Percentiles rank a stretch among this genome's conserved stretches.
Evolutionary conservation across 2,113 vertebrate genomes (phyloP).

Genomic region (Syrmaticus mikado): DNA sequence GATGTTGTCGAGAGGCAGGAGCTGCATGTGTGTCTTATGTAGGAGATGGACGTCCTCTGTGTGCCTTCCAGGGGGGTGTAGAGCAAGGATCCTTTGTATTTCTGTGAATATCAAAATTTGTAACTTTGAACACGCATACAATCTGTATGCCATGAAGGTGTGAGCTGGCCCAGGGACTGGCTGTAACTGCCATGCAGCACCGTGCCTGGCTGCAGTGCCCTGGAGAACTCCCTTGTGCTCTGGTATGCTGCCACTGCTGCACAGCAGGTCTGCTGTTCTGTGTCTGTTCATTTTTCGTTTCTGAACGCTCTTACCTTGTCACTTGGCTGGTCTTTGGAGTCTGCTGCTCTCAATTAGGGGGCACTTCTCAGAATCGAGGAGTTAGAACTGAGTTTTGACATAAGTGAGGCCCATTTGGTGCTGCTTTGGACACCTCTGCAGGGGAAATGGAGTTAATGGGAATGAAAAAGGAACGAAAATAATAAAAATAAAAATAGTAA

Average conservation of each 20-base stretch:
- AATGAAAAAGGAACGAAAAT: conserved; percentile 65
- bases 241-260: conserved; percentile 7
- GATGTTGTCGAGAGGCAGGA: background rate
- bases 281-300: conserved; percentile 56
- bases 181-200: fast-evolving
- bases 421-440: conserved; percentile 71
- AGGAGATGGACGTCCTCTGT: background rate
- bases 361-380: conserved; percentile 63
- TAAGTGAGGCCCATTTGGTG: conserved; percentile 62
- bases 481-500: conserved; percentile 61
- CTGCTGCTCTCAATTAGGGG: conserved; percentile 74
- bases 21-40: background rate
- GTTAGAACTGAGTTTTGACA: conserved; percentile 76
- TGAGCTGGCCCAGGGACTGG: fast-evolving
- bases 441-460: conserved; percentile 75
- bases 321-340: conserved; percentile 73
- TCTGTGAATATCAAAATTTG: background rate
- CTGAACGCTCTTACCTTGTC: conserved; percentile 73
- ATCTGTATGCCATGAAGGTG: fast-evolving
- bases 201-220: background rate
- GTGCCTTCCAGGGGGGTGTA: background rate
- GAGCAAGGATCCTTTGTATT: background rate
- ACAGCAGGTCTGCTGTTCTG: conserved; percentile 17
- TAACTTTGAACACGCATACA: background rate
- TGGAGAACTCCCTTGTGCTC: background rate